Conservation (phyloP, 2,113 vertebrate species). For the Caloenas nicobarica region DNA sequence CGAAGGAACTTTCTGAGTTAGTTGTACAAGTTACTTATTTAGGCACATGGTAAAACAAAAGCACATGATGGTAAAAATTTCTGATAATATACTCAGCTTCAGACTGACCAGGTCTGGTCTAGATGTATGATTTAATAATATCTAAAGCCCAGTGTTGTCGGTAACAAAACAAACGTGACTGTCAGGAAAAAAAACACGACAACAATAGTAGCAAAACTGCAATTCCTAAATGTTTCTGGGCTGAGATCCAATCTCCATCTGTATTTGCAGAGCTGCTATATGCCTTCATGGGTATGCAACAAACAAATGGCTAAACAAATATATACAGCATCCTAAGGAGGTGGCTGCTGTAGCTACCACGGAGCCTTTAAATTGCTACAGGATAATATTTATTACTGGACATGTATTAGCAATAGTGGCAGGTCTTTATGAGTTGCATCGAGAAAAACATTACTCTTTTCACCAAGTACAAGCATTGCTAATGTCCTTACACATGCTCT, state of each 20-base stretch:
- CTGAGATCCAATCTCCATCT: constrained; percentile 44
- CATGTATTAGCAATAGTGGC: not conserved
- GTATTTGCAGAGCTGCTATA: not conserved
- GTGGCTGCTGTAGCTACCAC: not conserved
- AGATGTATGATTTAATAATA: not conserved
- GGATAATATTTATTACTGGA: not conserved
- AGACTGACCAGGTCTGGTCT: not conserved
- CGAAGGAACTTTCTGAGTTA: not conserved
- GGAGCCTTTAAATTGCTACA: not conserved
- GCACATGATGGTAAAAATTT: not conserved
- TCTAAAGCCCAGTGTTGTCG: not conserved
- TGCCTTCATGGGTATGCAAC: not conserved
- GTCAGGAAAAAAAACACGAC: not conserved
- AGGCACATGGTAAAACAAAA: not conserved
- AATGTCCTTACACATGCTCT: not conserved
- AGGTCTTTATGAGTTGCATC: not conserved
- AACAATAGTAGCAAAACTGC: constrained; percentile 4
- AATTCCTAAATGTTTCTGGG: constrained; percentile 38
- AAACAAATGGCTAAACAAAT: constrained; percentile 3
- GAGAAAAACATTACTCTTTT: not conserved
- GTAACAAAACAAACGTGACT: not conserved
- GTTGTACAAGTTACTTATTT: not conserved
- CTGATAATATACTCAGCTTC: not conserved
- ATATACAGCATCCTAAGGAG: not conserved
- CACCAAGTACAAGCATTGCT: not conserved